Base-by-base conservation (phyloP, 2,113 vertebrate species). In the Solea solea region DNA sequence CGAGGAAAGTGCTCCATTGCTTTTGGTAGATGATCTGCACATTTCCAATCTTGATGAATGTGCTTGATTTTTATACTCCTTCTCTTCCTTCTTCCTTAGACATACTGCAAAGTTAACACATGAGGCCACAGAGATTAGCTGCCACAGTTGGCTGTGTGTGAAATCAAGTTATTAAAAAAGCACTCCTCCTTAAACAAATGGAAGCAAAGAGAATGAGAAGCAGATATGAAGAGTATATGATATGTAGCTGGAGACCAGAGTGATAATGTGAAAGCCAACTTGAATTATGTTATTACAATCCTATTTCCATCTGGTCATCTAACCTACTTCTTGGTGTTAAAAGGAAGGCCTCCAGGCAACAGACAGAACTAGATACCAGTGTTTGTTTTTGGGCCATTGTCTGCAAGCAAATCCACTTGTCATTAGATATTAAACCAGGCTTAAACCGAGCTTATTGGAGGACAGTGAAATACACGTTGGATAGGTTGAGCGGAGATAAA, bases 181-280 rank as follows among this genome's bases (percentile, higher is more conserved):
- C 16, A 54, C 15, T 55, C 49, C 9, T 34, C 34, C 5, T 34
- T 34, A 34, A 34, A 75, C 48, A 54, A 27, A 27, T 27, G 59
- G 46, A 12, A 74, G 58, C 27, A 67, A 27, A 68, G 14, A 71
- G 21, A 52, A 66, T 44, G 5, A 34, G 12, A 41, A 8, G 54
- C 14, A 27, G 14, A 10, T 42, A 61, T 62, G 46, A 39, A 53
- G 28, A 34, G 60, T 14, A 45, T 42, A 64, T 34, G 39, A 27
- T 64, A 14, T 44, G 14, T 1, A 48, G 53, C 49, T 8, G 28
- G 49, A 71, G 21, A 48, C 46, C 13, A 15, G 51, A 69, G 21
- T 49, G 50, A 48, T 78, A 72, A 84, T 88, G 81, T 72, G 57
- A 86, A 84, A 82, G 60, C 79, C 74, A 78, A 80, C 42, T 64